Evolutionary conservation across 2,888 invertebrate genomes (phyloP).

Genomic region (Xanthorhoe designata): DNA sequence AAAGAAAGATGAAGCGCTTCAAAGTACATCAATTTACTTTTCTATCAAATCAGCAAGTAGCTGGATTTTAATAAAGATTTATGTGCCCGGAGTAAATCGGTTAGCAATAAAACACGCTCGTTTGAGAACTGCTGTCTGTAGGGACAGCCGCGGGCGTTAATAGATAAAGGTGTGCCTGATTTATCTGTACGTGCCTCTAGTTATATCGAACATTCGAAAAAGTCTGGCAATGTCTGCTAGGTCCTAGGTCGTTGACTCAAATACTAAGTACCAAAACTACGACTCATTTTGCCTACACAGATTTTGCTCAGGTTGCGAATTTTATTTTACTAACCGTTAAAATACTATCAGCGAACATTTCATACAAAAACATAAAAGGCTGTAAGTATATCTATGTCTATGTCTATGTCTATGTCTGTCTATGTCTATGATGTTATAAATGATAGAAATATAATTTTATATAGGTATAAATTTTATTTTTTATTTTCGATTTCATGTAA

Average conservation of each 20-base stretch:
- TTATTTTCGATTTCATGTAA: no score
- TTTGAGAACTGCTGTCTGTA: constrained; percentile 23
- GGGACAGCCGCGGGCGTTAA: constrained; percentile 16
- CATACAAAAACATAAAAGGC: no score
- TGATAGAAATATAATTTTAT: no score
- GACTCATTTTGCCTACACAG: not conserved
- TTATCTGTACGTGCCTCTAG: constrained; percentile 11
- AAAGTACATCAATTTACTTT: no score
- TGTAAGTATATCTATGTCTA: no score
- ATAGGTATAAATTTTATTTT: no score
- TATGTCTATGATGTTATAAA: no score
- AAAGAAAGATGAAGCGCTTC: no score
- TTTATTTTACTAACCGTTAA: not conserved
- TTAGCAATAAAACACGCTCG: constrained; percentile 31
- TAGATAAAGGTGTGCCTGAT: constrained; percentile 22
- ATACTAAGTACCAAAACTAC: constrained; percentile 1
- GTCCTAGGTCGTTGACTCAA: constrained; percentile 1
- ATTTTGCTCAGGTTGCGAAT: not conserved
- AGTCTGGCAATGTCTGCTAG: not conserved
- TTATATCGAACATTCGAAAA: constrained; percentile 7
- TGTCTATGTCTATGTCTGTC: no score
- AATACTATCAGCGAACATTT: no score
- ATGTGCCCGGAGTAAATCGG: constrained; percentile 19
- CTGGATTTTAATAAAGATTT: constrained; percentile 32
- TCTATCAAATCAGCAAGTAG: constrained; percentile 15